Evolutionary conservation across 2,113 vertebrate species (phyloP), one percentile per base, ranked within the genome.

Genomic region (Pteronura brasiliensis): DNA sequence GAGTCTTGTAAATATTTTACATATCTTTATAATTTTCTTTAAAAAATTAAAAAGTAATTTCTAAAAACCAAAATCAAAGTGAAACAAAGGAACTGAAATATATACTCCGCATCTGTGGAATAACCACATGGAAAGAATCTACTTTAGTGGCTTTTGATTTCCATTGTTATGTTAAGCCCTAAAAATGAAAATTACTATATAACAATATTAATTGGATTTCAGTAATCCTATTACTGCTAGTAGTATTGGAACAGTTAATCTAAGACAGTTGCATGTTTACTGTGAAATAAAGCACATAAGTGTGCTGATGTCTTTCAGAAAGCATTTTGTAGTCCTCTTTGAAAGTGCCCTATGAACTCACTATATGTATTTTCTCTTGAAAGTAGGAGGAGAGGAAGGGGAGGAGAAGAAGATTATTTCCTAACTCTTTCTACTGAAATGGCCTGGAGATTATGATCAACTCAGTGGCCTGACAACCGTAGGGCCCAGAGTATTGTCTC

Each of bases 221-320:
- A 57, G 7, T 49, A 65, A 86, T 77, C 36, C 65, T 57, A 71
- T 49, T 79, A 61, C 34, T 39, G 7, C 13, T 39, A 15, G 59
- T 71, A 80, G 39, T 76, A 15, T 92, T 86, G 27, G 23, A 81
- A 85, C 13, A 67, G n/a, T 69, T 86, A 36, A 63, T 81, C 25
- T 82, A 96, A 86, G 14, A 71, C 25, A 74, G 27, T 25, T 59
- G 27, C 15, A 23, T 69, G 5, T 80, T 93, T 94, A 83, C 67
- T 92, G 31, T 74, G 47, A 88, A 79, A 93, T 83, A 93, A 96
- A 85, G 25, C 25, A 83, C 47, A 44, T 83, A 89, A 79, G 18
- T 59, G 42, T 52, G 49, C 49, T 52, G 49, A 52, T 52, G 49
- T 52, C 49, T 52, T 52, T 52, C 49, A 83, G 7, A 72, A 93